These are phyloP conservation scores for Thera obeliscata DNA, from an alignment of 2,888 invertebrate genomes.

Conservation along the genomic window DNA sequence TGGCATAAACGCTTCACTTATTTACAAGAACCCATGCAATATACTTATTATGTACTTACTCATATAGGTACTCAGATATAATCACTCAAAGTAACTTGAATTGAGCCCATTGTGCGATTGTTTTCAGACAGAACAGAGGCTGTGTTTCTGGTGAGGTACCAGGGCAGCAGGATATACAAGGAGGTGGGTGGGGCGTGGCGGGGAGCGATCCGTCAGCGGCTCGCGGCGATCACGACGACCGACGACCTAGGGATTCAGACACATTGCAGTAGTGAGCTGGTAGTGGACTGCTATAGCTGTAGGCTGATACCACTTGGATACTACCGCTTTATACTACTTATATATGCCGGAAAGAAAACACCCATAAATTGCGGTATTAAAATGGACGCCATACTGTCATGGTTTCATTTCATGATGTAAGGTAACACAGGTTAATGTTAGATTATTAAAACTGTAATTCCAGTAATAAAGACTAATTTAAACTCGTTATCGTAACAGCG, in stretches of 20 bases:
- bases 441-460: conserved; percentile 6
- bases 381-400: not conserved
- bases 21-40: conserved; percentile 3
- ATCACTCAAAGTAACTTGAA: conserved; percentile 23
- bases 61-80: not conserved
- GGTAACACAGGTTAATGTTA: not conserved
- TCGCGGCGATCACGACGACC: conserved; percentile 73
- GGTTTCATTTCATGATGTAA: not conserved
- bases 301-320: conserved; percentile 22
- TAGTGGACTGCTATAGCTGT: conserved; percentile 16
- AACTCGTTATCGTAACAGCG: conserved; percentile 13
- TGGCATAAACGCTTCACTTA: not conserved
- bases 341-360: conserved; percentile 19
- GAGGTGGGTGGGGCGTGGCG: conserved; percentile 54
- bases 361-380: conserved; percentile 10
- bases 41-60: not conserved
- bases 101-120: conserved; percentile 31
- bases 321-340: conserved; percentile 25
- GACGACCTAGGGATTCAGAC: conserved; percentile 51
- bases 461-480: conserved; percentile 4
- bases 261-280: conserved; percentile 36
- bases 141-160: conserved; percentile 50
- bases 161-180: conserved; percentile 54
- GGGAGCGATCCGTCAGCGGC: conserved; percentile 67
- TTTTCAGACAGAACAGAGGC: conserved; percentile 36